Conservation (phyloP, 2,888 invertebrate species). For the Cantharis rustica region DNA sequence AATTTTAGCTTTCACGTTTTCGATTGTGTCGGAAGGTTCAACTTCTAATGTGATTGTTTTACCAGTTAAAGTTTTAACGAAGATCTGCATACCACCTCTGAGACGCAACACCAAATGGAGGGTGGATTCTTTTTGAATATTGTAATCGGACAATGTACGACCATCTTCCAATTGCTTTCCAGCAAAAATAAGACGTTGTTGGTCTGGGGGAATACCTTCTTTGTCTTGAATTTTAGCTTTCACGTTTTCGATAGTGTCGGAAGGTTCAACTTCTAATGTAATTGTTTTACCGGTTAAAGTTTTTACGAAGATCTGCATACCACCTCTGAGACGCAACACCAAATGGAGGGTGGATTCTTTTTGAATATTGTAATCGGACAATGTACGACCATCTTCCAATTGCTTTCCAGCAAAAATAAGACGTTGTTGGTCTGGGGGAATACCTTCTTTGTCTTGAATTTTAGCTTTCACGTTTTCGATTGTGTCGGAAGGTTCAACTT, state of each 20-base stretch:
- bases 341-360: conserved; percentile 63
- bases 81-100: conserved; percentile 69
- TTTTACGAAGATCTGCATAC: conserved; percentile 65
- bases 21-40: conserved; percentile 85
- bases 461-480: conserved; percentile 70
- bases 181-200: conserved; percentile 64
- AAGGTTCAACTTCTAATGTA: conserved; percentile 56
- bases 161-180: conserved; percentile 68
- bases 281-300: conserved; percentile 51
- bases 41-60: conserved; percentile 64
- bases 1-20: conserved; percentile 92
- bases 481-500: conserved; percentile 66
- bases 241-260: conserved; percentile 66
- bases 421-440: conserved; percentile 65
- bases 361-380: conserved; percentile 67
- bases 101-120: conserved; percentile 64
- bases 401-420: conserved; percentile 72
- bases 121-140: conserved; percentile 66
- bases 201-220: conserved; percentile 66
- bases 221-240: conserved; percentile 65
- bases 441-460: conserved; percentile 63
- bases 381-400: conserved; percentile 69
- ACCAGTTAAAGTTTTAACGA: conserved; percentile 62
- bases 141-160: conserved; percentile 58
- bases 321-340: conserved; percentile 63